Percentiles rank a stretch among this genome's conserved stretches.
These are phyloP conservation scores for Xylocampa areola DNA, from an alignment of 2,888 invertebrate genomes.

Conservation along the genomic window DNA sequence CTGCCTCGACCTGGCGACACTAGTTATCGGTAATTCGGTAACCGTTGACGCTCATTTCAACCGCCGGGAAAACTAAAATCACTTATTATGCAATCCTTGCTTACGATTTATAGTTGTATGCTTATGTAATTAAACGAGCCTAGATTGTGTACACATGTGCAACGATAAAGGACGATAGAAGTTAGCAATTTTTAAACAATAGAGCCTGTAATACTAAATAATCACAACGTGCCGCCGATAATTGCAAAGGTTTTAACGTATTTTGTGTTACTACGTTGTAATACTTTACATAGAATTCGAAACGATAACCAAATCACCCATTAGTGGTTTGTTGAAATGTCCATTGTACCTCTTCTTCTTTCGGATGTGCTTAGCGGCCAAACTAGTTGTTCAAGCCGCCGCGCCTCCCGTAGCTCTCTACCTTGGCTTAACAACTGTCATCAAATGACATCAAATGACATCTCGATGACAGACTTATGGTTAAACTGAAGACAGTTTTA, in stretches of 20 bases:
- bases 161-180: constrained; percentile 58
- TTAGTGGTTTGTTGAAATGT: too few relatives aligned
- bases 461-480: too few relatives aligned
- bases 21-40: too few relatives aligned
- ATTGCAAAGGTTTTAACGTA: constrained; percentile 3
- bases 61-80: constrained; percentile 39
- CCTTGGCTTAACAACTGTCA: too few relatives aligned
- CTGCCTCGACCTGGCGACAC: too few relatives aligned
- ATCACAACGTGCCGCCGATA: constrained; percentile 3
- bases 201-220: constrained; percentile 12
- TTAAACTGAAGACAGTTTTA: too few relatives aligned
- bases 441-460: too few relatives aligned
- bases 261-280: background rate
- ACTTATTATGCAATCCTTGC: constrained; percentile 46
- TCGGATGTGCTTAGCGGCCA: too few relatives aligned
- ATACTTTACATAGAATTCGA: background rate
- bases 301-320: background rate
- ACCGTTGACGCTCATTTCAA: constrained; percentile 14
- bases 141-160: constrained; percentile 43
- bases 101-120: constrained; percentile 55
- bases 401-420: too few relatives aligned
- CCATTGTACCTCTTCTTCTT: too few relatives aligned
- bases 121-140: constrained; percentile 50
- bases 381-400: too few relatives aligned
- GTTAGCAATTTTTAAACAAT: constrained; percentile 26